A percentile compares a stretch with the other conserved stretches of the same genome.
Conservation (phyloP, 2,113 vertebrate genomes). For the Passerina amoena region DNA sequence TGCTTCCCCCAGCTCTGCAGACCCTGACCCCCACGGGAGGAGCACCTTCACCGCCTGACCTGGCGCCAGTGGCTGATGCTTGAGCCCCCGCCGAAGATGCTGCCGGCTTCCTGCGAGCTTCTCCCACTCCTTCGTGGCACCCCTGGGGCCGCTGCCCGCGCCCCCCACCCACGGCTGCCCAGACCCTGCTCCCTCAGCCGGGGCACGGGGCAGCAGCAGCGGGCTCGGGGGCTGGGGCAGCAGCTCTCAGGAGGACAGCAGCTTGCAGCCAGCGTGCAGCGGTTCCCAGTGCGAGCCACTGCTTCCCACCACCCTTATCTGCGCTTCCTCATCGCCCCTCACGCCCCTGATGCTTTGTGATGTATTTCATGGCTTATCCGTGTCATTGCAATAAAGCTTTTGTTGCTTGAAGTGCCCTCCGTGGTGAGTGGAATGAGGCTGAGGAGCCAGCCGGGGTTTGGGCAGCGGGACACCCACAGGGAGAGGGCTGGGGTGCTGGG, state of each 20-base stretch:
- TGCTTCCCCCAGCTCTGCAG: slow-evolving; percentile 52
- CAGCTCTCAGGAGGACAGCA: not conserved
- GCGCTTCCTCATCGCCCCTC: not conserved
- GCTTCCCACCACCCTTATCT: not conserved
- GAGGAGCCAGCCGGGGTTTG: not conserved
- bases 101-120: not conserved
- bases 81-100: not conserved
- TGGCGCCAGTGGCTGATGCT: not conserved
- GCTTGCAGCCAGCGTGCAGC: not conserved
- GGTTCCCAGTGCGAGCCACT: not conserved
- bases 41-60: slow-evolving; percentile 38
- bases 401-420: not conserved
- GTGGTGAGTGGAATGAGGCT: not conserved
- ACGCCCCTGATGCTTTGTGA: not conserved
- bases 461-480: not conserved
- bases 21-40: slow-evolving; percentile 48
- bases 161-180: not conserved
- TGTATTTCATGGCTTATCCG: not conserved
- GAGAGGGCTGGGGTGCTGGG: not conserved
- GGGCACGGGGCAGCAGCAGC: not conserved
- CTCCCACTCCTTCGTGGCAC: not conserved
- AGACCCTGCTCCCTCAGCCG: not conserved
- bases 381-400: slow-evolving; percentile 51
- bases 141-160: fast-evolving
- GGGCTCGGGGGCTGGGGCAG: not conserved